These are phyloP conservation scores for Etheostoma spectabile DNA, from an alignment of 2,113 vertebrate genomes.

Conservation along the genomic window DNA sequence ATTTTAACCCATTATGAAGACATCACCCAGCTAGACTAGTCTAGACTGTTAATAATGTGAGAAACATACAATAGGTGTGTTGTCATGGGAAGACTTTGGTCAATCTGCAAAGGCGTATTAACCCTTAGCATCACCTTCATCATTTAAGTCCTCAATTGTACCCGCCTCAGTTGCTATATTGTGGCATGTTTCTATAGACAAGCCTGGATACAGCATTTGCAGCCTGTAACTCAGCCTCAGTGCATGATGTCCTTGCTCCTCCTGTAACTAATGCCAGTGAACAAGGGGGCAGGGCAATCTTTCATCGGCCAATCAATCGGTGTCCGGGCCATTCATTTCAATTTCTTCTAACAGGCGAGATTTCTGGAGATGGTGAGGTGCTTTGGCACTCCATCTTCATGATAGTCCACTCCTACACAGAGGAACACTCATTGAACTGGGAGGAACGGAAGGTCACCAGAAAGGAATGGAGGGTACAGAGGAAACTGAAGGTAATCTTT, in stretches of 20 bases:
- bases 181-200: conserved; percentile 28
- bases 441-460: conserved; percentile 43
- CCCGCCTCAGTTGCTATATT: conserved; percentile 9
- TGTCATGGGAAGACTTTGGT: conserved; percentile 4
- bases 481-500: conserved; percentile 34
- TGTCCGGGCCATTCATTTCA: conserved; percentile 83
- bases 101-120: conserved; percentile 36
- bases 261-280: conserved; percentile 78
- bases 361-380: conserved; percentile 71
- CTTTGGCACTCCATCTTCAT: conserved; percentile 74
- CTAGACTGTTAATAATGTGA: conserved; percentile 20
- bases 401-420: conserved; percentile 62
- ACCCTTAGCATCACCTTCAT: conserved; percentile 14
- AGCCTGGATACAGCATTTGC: conserved; percentile 11
- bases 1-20: conserved; percentile 22
- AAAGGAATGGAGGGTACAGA: conserved; percentile 24
- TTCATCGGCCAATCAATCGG: conserved; percentile 81
- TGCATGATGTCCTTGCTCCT: conserved; percentile 50
- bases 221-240: conserved; percentile 19
- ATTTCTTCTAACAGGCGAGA: conserved; percentile 60
- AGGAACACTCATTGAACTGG: conserved; percentile 64
- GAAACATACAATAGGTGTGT: not conserved
- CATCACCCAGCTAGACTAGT: conserved; percentile 17
- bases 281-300: conserved; percentile 75
- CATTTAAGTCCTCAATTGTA: conserved; percentile 11